A percentile compares a stretch with the other conserved stretches of the same genome.
Conservation (phyloP, 2,113 vertebrate genomes). For the Indri indri region DNA sequence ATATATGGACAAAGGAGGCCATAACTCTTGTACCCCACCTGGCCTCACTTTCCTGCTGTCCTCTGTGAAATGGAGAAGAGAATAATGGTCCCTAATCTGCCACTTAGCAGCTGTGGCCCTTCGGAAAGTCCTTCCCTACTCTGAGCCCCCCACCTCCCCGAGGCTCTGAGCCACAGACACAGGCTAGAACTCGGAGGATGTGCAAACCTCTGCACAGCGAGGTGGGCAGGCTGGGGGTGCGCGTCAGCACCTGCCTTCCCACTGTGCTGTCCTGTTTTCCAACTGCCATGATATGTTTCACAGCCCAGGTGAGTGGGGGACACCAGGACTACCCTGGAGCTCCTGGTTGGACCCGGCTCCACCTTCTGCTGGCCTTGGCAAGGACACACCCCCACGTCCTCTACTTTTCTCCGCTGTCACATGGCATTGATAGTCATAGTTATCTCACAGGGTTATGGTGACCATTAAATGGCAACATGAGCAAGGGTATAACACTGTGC, state of each 20-base stretch:
- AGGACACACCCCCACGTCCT: background rate
- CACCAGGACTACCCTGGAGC: background rate
- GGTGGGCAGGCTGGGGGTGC: background rate
- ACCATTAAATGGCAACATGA: background rate
- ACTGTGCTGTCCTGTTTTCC: background rate
- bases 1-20: background rate
- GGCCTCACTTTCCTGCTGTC: background rate
- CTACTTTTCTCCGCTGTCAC: background rate
- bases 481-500: background rate
- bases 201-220: rapidly evolving
- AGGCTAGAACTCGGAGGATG: rapidly evolving
- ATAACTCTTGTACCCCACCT: background rate
- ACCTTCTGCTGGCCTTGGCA: background rate
- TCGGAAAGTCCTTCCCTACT: no score
- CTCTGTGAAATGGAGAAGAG: background rate
- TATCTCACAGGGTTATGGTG: no score
- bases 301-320: background rate
- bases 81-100: background rate
- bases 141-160: background rate
- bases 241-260: rapidly evolving
- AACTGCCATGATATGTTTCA: background rate
- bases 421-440: rapidly evolving
- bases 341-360: background rate
- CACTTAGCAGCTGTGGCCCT: background rate
- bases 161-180: no score